Evolutionary conservation across 2,797 vertebrate species (phyloP).

Genomic region (Trachops cirrhosus): DNA sequence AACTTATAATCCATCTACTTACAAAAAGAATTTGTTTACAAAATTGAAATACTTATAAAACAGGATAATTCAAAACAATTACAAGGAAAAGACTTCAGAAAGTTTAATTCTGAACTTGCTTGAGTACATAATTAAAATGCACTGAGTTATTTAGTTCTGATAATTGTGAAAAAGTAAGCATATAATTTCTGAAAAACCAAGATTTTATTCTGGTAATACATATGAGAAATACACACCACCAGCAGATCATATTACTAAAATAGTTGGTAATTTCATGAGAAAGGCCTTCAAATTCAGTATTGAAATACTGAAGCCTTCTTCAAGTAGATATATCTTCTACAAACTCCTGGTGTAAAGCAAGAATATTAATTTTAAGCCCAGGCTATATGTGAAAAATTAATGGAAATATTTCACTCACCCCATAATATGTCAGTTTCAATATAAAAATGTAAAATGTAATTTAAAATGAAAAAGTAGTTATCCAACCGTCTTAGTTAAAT

Average conservation of each 20-base stretch:
- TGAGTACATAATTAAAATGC: neutral
- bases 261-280: neutral
- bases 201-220: neutral
- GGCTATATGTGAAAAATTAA: neutral
- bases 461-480: neutral
- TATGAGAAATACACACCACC: neutral
- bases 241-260: neutral
- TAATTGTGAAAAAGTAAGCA: neutral
- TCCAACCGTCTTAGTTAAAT: neutral
- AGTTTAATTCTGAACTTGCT: slow-evolving; percentile 12
- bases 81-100: neutral
- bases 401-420: neutral
- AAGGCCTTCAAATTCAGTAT: neutral
- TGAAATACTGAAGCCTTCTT: neutral
- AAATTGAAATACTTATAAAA: slow-evolving; percentile 20
- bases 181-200: neutral
- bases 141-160: neutral
- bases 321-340: neutral
- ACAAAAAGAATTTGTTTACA: neutral
- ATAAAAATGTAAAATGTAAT: neutral
- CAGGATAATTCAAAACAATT: neutral
- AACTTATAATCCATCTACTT: neutral
- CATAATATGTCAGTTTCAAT: neutral
- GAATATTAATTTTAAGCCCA: neutral
- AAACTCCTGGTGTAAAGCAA: neutral